A percentile compares a stretch with the other conserved stretches of the same genome.
phyloP scores from a whole-genome alignment of 2,797 vertebrate genomes.

The Sebastes hubbsi region DNA sequence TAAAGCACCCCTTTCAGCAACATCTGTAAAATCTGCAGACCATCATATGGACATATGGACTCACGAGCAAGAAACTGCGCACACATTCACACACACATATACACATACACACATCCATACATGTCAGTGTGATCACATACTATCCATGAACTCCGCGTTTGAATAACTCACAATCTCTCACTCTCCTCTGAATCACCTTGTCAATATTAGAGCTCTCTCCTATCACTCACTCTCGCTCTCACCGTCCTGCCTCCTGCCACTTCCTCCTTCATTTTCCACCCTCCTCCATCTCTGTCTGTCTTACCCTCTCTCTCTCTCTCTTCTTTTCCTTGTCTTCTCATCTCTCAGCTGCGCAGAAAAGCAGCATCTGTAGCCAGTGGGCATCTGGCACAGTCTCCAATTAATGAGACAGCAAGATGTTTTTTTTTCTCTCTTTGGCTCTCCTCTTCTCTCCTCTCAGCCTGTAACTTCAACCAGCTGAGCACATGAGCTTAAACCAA shows the following conservation, averaged over 20 bases:
- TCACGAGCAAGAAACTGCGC: not conserved
- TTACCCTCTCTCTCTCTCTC: not conserved
- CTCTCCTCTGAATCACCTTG: constrained; percentile 51
- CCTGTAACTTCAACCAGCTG: constrained; percentile 41
- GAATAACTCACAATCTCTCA: constrained; percentile 6
- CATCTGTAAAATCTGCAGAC: not conserved
- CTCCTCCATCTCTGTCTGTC: constrained; percentile 25
- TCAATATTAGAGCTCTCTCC: constrained; percentile 41
- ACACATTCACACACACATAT: not conserved
- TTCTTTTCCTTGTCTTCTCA: constrained; percentile 18
- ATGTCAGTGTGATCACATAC: not conserved
- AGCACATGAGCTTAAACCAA: constrained; percentile 41
- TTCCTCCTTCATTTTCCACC: constrained; percentile 1
- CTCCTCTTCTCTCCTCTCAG: constrained; percentile 12
- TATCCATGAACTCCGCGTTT: not conserved
- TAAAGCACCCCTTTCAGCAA: not conserved
- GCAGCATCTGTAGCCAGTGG: constrained; percentile 65
- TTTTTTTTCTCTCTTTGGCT: constrained; percentile 22
- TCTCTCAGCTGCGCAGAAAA: constrained; percentile 55
- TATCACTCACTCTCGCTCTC: constrained; percentile 41
- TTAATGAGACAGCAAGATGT: constrained; percentile 72
- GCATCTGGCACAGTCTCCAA: constrained; percentile 71
- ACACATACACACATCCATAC: not conserved
- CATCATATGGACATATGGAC: not conserved
- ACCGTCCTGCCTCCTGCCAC: constrained; percentile 7